Base-by-base conservation (phyloP, 2,113 vertebrate species). In the Astur gentilis region DNA sequence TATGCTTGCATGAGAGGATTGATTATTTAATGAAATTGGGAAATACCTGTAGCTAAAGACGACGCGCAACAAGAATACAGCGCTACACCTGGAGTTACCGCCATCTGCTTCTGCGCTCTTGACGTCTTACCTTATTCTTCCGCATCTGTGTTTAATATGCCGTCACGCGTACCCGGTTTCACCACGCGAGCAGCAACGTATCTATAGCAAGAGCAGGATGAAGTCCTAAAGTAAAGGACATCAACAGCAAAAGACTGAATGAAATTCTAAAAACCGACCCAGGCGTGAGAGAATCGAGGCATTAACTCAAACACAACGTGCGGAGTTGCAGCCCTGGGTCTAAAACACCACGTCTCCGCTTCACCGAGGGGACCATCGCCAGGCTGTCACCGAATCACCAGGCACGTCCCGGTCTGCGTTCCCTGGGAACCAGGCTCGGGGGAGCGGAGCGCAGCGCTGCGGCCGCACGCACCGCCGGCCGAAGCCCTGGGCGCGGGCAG, bases 111-210 rank as follows among this genome's bases (percentile, higher is more conserved):
- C 54, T 38, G 16, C 1, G 2, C 31, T 87, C 25, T 34, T 58
- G 38, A 42, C 0, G 2, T 77, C 50, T 79, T 26, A 31, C 49
- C 36, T 47, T 47, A 31, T 44, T 80, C 38, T 81, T 40, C 32
- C 22, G 44, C 50, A 64, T 16, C n/a, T 36, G 27, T 17, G 19
- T 36, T 69, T 57, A 78, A 82, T 8, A 40, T 2, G 12, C 13
- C 4, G 1, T 13, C 6, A 1, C 9, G 15, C 2, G 4, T 2
- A 65, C 3, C 19, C 45, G 40, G 34, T 42, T 76, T 44, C 61
- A 65, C 3, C 1, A 2, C 0, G 26, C 1, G 2, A 92, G 47
- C 1, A 71, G 70, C n/a, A 66, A 62, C 19, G 1, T 2, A 62
- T 16, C 55, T 32, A 64, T 0, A 83, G 47, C 52, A 52, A 69